Percentiles rank a stretch among this genome's conserved stretches.
Evolutionary conservation across 2,888 invertebrate genomes (phyloP).

Genomic region (Dolomedes plantarius): DNA sequence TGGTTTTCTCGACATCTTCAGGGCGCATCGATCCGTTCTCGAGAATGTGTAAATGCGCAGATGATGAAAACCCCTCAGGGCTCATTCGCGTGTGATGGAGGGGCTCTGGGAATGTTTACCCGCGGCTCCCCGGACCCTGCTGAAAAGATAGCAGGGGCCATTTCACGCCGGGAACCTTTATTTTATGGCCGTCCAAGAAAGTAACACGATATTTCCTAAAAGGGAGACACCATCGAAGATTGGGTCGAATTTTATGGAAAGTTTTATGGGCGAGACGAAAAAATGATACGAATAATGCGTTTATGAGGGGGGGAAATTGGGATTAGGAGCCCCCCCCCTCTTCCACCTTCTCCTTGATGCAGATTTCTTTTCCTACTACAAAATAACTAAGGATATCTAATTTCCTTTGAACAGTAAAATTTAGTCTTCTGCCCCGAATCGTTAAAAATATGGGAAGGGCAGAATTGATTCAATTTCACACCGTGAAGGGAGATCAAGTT

Average conservation of each 20-base stretch:
- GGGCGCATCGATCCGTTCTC: background rate
- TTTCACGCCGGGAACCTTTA: constrained; percentile 9
- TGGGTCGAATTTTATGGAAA: background rate
- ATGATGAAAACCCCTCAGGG: no score
- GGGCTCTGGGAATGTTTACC: constrained; percentile 11
- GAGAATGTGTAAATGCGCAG: background rate
- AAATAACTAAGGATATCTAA: no score
- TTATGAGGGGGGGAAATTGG: no score
- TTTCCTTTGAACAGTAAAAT: no score
- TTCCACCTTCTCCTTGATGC: no score
- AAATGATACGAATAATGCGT: background rate
- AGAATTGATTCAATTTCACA: no score
- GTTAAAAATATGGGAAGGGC: no score
- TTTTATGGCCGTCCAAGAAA: background rate
- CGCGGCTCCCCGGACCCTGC: background rate
- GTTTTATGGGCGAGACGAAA: background rate
- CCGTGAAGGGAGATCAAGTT: no score
- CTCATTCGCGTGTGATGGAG: background rate
- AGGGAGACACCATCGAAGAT: background rate
- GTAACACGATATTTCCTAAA: background rate
- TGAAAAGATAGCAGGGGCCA: background rate
- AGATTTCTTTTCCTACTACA: no score
- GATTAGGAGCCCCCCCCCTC: no score
- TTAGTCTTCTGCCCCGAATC: no score
- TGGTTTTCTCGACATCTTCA: background rate